Percentiles rank a stretch among this genome's conserved stretches.
Conservation (phyloP, 35 echinoderm and acorn worm genomes). For the Heliocidaris erythrogramma region DNA sequence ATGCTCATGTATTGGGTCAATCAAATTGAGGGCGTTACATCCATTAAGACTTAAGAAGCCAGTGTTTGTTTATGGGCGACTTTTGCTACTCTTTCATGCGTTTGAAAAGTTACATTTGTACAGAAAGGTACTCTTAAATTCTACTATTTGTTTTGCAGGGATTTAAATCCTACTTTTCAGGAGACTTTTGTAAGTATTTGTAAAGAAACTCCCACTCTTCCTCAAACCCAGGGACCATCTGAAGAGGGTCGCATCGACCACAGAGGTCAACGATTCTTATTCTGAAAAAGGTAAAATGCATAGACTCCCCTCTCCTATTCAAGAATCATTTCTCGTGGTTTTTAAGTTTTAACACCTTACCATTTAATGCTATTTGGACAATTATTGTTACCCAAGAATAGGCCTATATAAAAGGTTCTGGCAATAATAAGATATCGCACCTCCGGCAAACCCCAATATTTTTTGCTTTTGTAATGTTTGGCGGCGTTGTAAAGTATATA, state of each 20-base stretch:
- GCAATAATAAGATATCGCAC: not conserved
- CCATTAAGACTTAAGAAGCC: not conserved
- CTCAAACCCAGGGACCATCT: not conserved
- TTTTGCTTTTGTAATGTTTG: not conserved
- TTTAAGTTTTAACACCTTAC: not conserved
- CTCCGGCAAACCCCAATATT: not conserved
- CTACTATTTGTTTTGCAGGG: not conserved
- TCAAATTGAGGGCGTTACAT: not conserved
- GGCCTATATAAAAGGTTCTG: not conserved
- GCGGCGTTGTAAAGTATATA: not conserved
- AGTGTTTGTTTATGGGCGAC: not conserved
- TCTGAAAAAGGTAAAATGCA: not conserved
- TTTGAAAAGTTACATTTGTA: not conserved
- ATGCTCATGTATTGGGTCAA: not conserved
- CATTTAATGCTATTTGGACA: not conserved
- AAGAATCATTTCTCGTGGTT: not conserved
- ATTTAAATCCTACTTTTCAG: not conserved
- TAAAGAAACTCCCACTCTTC: not conserved
- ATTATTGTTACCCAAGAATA: not conserved
- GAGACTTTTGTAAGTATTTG: not conserved
- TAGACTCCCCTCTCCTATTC: not conserved
- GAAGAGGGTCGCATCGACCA: not conserved
- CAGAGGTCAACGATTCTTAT: not conserved
- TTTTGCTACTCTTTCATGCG: not conserved
- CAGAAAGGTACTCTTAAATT: not conserved